Conservation (phyloP, 2,797 vertebrate genomes). For the Columba guinea region DNA sequence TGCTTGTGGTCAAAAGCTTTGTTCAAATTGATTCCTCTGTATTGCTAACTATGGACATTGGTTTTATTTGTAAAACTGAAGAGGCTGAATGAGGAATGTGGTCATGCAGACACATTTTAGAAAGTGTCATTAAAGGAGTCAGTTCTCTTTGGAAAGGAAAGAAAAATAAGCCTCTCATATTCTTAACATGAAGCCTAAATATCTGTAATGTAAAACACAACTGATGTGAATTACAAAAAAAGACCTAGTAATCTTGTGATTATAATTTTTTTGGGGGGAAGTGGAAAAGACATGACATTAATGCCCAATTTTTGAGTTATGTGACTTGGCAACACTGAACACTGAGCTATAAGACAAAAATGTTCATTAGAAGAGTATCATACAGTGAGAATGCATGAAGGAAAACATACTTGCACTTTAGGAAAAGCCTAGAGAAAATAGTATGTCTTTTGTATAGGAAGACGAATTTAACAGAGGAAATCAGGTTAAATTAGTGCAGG, state of each 20-base stretch:
- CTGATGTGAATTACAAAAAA: background rate
- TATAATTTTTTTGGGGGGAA: background rate
- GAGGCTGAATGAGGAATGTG: background rate
- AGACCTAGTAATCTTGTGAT: background rate
- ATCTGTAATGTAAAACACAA: background rate
- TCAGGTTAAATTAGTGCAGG: background rate
- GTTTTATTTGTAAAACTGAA: background rate
- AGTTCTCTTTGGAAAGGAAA: background rate
- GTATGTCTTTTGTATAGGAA: background rate
- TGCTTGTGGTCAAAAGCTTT: background rate
- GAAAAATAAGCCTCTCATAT: background rate
- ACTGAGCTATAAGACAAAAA: background rate
- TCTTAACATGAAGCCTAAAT: background rate
- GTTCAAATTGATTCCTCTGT: background rate
- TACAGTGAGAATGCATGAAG: background rate
- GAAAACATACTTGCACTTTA: background rate
- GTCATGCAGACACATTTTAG: background rate
- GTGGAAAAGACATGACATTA: background rate
- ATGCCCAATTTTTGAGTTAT: background rate
- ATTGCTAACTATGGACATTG: background rate
- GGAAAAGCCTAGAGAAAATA: background rate
- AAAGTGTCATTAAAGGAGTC: background rate
- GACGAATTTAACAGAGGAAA: background rate
- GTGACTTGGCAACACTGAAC: background rate
- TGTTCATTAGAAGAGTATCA: background rate